phyloP scores from a whole-genome alignment of 1,140 invertebrate species.

The Telenomus remus region DNA sequence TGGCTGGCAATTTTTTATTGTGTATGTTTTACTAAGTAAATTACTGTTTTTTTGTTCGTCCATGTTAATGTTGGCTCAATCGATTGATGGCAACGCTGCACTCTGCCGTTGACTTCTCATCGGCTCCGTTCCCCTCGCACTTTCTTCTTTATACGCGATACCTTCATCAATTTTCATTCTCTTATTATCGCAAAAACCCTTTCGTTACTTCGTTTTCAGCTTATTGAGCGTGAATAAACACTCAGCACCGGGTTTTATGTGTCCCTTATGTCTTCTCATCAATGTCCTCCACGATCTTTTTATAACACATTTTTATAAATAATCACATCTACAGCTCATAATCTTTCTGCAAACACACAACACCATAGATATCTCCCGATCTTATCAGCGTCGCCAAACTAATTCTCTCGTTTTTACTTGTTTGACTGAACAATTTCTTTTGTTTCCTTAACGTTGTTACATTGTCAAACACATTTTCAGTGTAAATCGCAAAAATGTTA shows the following conservation, averaged over 20 bases:
- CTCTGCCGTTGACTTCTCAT: constrained; percentile 51
- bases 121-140: constrained; percentile 25
- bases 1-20: no score
- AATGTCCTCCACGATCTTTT: background rate
- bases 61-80: constrained; percentile 74
- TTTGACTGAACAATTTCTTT: constrained; percentile 1
- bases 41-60: constrained; percentile 75
- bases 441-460: background rate
- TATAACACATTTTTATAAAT: constrained; percentile 5
- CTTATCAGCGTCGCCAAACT: no score
- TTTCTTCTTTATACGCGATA: constrained; percentile 26
- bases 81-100: constrained; percentile 67
- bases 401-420: background rate
- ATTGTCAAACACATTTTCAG: no score
- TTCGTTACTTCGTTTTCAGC: constrained; percentile 37
- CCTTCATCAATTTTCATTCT: constrained; percentile 48
- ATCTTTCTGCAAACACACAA: no score
- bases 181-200: constrained; percentile 32
- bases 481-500: no score
- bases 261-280: background rate
- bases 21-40: constrained; percentile 77
- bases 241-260: constrained; percentile 19
- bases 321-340: no score
- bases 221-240: constrained; percentile 30
- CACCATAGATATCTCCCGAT: no score